Conservation (phyloP, 2,113 vertebrate genomes). For the Hyperopisus bebe region DNA sequence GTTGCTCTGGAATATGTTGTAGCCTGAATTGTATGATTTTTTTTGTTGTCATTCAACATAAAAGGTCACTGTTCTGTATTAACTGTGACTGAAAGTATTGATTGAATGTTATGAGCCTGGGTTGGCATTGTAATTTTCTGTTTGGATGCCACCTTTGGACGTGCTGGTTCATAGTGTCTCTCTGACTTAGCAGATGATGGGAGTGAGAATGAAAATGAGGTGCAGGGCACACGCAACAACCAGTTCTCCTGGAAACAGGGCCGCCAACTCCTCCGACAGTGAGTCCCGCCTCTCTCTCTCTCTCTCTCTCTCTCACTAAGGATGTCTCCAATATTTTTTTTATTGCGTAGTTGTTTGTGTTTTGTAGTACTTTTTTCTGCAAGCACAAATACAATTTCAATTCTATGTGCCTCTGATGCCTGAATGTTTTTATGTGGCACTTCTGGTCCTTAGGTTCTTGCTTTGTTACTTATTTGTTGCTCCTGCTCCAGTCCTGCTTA, state of each 20-base stretch:
- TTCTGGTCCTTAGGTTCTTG: background rate
- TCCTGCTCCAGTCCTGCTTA: background rate
- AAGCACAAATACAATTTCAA: background rate
- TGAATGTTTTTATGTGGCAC: background rate
- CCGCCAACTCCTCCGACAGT: slow-evolving; percentile 94
- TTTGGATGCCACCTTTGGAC: background rate
- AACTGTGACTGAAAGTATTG: background rate
- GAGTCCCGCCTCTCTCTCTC: slow-evolving; percentile 50
- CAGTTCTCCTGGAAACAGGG: slow-evolving; percentile 99
- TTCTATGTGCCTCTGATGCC: background rate
- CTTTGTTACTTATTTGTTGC: background rate
- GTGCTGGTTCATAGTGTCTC: slow-evolving; percentile 19
- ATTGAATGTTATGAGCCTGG: background rate
- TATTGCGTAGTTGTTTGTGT: background rate
- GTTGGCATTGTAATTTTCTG: background rate
- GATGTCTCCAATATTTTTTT: background rate
- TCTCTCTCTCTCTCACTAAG: background rate
- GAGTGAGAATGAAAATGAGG: slow-evolving; percentile 84
- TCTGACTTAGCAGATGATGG: slow-evolving; percentile 77
- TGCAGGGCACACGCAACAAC: slow-evolving; percentile 84
- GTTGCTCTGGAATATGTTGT: background rate
- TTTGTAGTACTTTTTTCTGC: background rate
- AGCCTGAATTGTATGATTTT: background rate
- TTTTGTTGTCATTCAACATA: background rate
- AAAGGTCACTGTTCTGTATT: background rate